A percentile compares a stretch with the other conserved stretches of the same genome.
Evolutionary conservation across 2,113 vertebrate species (phyloP).

Genomic region (Plecturocebus donacophilus): DNA sequence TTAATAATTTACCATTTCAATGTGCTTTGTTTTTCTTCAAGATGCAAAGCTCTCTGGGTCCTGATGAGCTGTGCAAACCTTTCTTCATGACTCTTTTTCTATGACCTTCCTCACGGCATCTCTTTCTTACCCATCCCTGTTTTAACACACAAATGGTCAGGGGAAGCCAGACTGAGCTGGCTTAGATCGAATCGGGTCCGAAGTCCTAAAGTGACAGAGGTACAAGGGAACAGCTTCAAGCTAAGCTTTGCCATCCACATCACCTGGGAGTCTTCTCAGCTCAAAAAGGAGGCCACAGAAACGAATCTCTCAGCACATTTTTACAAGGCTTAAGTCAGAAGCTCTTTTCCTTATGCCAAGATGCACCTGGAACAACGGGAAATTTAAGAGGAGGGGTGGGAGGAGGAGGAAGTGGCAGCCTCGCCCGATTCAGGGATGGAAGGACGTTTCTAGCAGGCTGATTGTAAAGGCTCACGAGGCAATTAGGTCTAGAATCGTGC

Average conservation of each 20-base stretch:
- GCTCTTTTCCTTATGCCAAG: constrained; percentile 53
- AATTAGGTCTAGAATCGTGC: constrained; percentile 14
- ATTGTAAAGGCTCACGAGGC: constrained; percentile 15
- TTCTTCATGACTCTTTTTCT: neutral
- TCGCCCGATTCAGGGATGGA: constrained; percentile 5
- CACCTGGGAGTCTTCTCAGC: neutral
- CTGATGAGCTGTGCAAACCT: neutral
- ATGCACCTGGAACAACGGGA: constrained; percentile 57
- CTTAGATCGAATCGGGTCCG: neutral
- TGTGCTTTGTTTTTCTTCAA: neutral
- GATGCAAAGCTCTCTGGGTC: neutral
- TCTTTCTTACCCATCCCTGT: neutral
- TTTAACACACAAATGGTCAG: neutral
- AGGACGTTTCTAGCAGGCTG: constrained; percentile 14
- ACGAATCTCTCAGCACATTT: constrained; percentile 51
- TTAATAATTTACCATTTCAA: neutral
- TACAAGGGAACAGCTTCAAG: neutral
- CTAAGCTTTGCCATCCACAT: neutral
- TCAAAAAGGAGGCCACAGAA: constrained; percentile 48
- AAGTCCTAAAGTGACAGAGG: neutral
- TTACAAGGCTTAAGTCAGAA: constrained; percentile 48
- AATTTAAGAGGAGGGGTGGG: constrained; percentile 58
- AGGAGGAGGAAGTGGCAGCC: constrained; percentile 64
- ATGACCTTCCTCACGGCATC: neutral
- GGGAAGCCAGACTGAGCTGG: neutral